These are phyloP conservation scores for Hydroisotoma schaefferi DNA, from an alignment of 2,888 invertebrate species.

Conservation along the genomic window DNA sequence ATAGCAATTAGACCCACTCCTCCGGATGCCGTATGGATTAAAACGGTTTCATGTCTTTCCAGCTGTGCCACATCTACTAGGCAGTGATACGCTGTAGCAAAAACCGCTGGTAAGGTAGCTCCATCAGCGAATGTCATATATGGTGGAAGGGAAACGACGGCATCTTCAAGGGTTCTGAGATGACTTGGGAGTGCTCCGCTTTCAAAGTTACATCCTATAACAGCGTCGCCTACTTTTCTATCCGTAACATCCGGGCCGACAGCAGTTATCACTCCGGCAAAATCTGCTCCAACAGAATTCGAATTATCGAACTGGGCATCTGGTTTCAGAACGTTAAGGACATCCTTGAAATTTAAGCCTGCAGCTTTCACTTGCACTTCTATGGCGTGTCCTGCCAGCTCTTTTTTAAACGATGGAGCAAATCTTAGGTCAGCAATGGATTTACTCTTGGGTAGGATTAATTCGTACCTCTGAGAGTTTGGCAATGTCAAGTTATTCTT, in stretches of 20 bases:
- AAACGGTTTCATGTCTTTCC: conserved; percentile 24
- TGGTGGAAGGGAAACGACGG: conserved; percentile 20
- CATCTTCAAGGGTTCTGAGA: conserved; percentile 18
- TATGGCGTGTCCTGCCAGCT: conserved; percentile 16
- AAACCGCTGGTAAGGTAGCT: conserved; percentile 32
- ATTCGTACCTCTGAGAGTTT: neutral
- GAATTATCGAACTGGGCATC: conserved; percentile 27
- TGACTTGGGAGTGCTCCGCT: conserved; percentile 34
- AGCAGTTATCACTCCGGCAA: conserved; percentile 22
- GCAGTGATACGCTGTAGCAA: conserved; percentile 30
- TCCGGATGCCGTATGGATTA: conserved; percentile 34
- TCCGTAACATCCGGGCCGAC: conserved; percentile 19
- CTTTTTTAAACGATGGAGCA: conserved; percentile 13
- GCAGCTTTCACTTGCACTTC: conserved; percentile 31
- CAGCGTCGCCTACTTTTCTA: conserved; percentile 29
- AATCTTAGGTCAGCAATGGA: conserved; percentile 31
- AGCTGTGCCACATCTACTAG: conserved; percentile 24
- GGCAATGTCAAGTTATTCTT: neutral
- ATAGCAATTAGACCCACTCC: conserved; percentile 27
- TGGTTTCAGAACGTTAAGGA: conserved; percentile 32
- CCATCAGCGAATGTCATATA: conserved; percentile 27
- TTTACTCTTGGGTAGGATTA: conserved; percentile 21
- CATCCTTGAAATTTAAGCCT: conserved; percentile 36
- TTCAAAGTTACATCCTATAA: conserved; percentile 27
- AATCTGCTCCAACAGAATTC: conserved; percentile 31